A percentile compares a stretch with the other conserved stretches of the same genome.
phyloP scores from a whole-genome alignment of 1,140 invertebrate species.

The Temnothorax longispinosus region DNA sequence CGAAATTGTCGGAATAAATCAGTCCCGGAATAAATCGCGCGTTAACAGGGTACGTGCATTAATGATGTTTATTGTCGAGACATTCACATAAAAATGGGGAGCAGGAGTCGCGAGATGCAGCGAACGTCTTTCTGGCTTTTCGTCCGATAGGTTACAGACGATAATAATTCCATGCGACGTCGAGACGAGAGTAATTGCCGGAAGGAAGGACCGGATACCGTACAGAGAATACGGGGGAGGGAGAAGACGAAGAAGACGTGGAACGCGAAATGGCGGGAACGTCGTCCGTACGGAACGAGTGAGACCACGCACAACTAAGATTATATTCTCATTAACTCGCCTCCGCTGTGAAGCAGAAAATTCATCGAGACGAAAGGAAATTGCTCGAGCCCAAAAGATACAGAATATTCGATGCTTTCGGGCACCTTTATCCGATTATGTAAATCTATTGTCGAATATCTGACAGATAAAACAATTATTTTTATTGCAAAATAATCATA shows the following conservation, averaged over 20 bases:
- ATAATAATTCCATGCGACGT: conserved; percentile 70
- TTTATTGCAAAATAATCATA: neutral
- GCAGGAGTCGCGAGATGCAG: neutral
- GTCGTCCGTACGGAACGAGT: conserved; percentile 73
- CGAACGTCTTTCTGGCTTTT: conserved; percentile 15
- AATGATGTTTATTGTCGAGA: conserved; percentile 49
- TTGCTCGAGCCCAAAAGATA: conserved; percentile 50
- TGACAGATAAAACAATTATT: neutral
- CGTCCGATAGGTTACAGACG: conserved; percentile 44
- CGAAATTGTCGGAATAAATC: conserved; percentile 8
- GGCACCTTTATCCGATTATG: conserved; percentile 11
- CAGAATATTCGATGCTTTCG: conserved; percentile 50
- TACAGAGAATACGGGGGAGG: conserved; percentile 19
- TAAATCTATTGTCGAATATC: conserved; percentile 6
- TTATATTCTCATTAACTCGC: conserved; percentile 82
- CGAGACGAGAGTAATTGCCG: conserved; percentile 74
- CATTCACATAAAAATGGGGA: neutral
- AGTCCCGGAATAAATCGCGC: conserved; percentile 8
- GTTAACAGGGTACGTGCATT: conserved; percentile 2
- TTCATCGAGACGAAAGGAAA: conserved; percentile 70
- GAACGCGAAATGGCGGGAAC: conserved; percentile 63
- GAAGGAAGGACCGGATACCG: conserved; percentile 71
- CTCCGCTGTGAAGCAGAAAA: conserved; percentile 63
- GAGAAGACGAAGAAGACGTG: conserved; percentile 51
- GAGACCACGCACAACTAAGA: conserved; percentile 80